These are phyloP conservation scores for Polyploca ridens DNA, from an alignment of 2,888 invertebrate species.

Conservation along the genomic window DNA sequence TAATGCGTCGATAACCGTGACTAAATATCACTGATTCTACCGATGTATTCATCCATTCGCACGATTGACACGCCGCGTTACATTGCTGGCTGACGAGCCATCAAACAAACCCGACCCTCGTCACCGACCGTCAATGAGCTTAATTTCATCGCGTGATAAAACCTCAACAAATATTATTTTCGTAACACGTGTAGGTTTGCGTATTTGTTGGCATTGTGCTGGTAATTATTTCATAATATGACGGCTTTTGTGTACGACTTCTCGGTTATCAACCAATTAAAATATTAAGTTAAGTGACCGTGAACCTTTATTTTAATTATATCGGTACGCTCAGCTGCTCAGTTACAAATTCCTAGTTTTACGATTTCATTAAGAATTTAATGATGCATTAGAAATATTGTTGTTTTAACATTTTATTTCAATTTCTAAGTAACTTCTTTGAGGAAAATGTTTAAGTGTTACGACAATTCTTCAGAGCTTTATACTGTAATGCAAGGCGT, in stretches of 20 bases:
- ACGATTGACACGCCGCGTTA: conserved; percentile 26
- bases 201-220: conserved; percentile 49
- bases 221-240: conserved; percentile 68
- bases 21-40: conserved; percentile 47
- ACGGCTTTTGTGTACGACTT: conserved; percentile 51
- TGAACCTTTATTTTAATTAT: conserved; percentile 64
- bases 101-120: conserved; percentile 24
- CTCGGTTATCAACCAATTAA: conserved; percentile 67
- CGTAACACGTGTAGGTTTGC: conserved; percentile 50
- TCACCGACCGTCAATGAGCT: conserved; percentile 36
- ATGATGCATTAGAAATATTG: background rate
- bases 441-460: conserved; percentile 34
- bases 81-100: conserved; percentile 36
- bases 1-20: conserved; percentile 53
- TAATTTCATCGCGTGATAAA: conserved; percentile 49
- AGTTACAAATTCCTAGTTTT: conserved; percentile 25
- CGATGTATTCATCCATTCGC: conserved; percentile 26
- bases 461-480: conserved; percentile 34
- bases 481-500: conserved; percentile 32
- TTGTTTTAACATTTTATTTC: background rate
- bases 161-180: conserved; percentile 50
- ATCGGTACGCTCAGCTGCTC: conserved; percentile 44
- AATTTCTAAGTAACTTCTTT: conserved; percentile 27
- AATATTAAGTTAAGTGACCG: conserved; percentile 60
- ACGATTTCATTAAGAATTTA: conserved; percentile 9